These are phyloP conservation scores for Pogonognathellus flavescens DNA, from an alignment of 1,140 invertebrate species.

Conservation along the genomic window DNA sequence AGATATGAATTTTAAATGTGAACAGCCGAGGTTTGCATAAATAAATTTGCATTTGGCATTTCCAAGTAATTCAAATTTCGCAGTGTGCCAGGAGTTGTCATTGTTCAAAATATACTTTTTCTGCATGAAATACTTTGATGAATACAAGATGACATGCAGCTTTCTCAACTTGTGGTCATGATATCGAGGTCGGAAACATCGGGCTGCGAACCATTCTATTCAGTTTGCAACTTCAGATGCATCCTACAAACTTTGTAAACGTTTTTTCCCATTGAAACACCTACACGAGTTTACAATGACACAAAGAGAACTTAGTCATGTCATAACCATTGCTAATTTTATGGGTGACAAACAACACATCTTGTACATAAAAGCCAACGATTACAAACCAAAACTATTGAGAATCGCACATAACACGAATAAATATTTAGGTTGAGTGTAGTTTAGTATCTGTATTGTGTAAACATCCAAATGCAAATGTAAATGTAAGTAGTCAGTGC, in stretches of 20 bases:
- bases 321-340: constrained; percentile 32
- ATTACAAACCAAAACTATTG: constrained; percentile 15
- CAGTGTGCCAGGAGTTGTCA: constrained; percentile 34
- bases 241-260: constrained; percentile 9
- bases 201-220: constrained; percentile 23
- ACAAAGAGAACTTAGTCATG: constrained; percentile 16
- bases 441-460: no score
- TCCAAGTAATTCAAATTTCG: constrained; percentile 23
- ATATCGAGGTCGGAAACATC: constrained; percentile 47
- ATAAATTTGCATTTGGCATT: constrained; percentile 35
- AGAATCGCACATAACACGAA: not conserved
- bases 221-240: not conserved
- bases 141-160: constrained; percentile 42
- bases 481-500: no score
- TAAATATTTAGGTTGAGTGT: no score
- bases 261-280: constrained; percentile 41
- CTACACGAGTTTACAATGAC: constrained; percentile 3
- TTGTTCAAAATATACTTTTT: constrained; percentile 43
- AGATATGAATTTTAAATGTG: not conserved
- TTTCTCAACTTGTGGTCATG: constrained; percentile 46
- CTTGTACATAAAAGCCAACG: not conserved
- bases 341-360: constrained; percentile 41
- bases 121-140: constrained; percentile 26
- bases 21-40: not conserved
- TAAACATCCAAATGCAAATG: no score